These are phyloP conservation scores for Buceros bicornis DNA, from an alignment of 2,797 vertebrate genomes.

Conservation along the genomic window DNA sequence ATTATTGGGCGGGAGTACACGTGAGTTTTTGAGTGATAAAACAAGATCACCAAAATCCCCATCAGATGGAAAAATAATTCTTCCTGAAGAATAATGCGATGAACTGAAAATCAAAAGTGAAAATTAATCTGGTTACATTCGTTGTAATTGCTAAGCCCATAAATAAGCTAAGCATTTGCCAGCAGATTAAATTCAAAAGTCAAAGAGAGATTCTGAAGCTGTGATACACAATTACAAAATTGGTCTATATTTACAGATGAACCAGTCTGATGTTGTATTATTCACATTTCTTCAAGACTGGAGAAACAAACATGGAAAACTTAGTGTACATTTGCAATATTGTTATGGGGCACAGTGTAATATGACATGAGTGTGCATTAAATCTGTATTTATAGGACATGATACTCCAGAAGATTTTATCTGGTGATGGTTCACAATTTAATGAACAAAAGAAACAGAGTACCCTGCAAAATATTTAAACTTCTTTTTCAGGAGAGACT, in stretches of 20 bases:
- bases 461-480: background rate
- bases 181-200: background rate
- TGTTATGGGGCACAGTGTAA: background rate
- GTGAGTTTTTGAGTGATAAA: background rate
- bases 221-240: background rate
- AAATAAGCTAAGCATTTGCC: background rate
- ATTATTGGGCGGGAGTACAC: background rate
- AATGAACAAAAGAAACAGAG: background rate
- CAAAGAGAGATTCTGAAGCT: background rate
- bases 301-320: background rate
- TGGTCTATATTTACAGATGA: background rate
- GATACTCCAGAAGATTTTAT: background rate
- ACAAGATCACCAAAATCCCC: background rate
- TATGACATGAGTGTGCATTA: background rate
- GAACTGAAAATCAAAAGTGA: background rate
- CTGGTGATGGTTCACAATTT: background rate
- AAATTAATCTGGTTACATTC: background rate
- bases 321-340: fast-evolving
- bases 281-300: background rate
- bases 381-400: background rate
- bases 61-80: background rate
- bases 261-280: background rate
- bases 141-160: background rate
- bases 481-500: background rate
- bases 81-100: background rate